Evolutionary conservation across 2,888 invertebrate genomes (phyloP).

Genomic region (Dysmachus trigonus): DNA sequence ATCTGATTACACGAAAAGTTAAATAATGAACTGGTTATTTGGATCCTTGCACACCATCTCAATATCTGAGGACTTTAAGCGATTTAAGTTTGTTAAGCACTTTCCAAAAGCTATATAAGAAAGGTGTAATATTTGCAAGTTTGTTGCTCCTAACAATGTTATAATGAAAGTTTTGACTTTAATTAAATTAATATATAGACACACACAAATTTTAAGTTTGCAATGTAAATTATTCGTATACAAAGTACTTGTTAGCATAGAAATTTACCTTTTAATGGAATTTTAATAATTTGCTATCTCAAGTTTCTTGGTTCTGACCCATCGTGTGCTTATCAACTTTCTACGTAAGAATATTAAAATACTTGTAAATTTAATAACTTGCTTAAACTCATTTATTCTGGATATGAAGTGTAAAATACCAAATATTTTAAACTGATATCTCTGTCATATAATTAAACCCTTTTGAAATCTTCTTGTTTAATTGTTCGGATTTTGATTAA

Average conservation of each 20-base stretch:
- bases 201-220: slow-evolving; percentile 42
- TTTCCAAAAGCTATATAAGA: not conserved
- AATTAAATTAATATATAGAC: slow-evolving; percentile 44
- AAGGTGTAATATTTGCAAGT: not conserved
- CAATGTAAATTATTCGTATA: slow-evolving; percentile 44
- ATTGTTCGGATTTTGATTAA: too few species aligned
- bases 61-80: not conserved
- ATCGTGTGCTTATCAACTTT: too few species aligned
- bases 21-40: not conserved
- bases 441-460: too few species aligned
- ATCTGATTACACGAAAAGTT: not conserved
- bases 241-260: slow-evolving; percentile 20
- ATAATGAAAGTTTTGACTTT: slow-evolving; percentile 23
- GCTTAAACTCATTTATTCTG: too few species aligned
- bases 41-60: not conserved
- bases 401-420: too few species aligned
- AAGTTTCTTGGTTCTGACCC: too few species aligned
- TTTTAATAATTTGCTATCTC: not conserved
- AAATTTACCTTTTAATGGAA: not conserved
- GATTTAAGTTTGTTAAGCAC: not conserved
- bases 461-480: too few species aligned
- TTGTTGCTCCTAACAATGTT: not conserved
- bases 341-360: too few species aligned
- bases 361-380: too few species aligned
- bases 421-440: too few species aligned